Base-by-base conservation (phyloP, 2,113 vertebrate genomes). In the Scomber scombrus region DNA sequence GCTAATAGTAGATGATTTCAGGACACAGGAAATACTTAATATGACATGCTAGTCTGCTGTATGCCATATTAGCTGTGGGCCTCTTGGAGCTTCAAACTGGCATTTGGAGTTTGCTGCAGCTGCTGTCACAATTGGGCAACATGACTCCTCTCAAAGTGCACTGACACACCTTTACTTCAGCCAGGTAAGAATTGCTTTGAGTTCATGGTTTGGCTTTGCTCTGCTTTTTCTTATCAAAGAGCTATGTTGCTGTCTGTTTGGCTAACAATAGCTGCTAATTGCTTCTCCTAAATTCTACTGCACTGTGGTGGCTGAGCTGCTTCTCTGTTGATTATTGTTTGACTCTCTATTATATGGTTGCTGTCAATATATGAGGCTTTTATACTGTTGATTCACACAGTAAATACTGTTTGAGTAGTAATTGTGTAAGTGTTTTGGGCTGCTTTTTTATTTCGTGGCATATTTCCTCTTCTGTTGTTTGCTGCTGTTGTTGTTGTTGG, bases 151-250 rank as follows among this genome's bases (percentile, higher is more conserved):
- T 8, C 4, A 2, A 65, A 45, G 23, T 50, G 45, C 8, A 55
- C 16, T 11, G 2, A 57, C 46, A 49, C 3, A 40, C n/a, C 62
- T 57, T 57, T 45, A 40, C 62, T 55, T 34, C 26, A 49, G 4
- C 13, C 12, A 76, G 60, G 76, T 83, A 76, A 29, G 62, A 64
- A 21, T 4, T 0, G 1, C 2, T 16, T 16, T 67, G 23, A 46
- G 9, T 19, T 45, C 14, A 15, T 52, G 8, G 21, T 4, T 50
- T 23, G 45, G 46, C 46, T 61, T 23, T 64, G 34, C 40, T 50
- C 0, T 40, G 2, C 4, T 61, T 34, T 23, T 67, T 67, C 9
- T 64, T 26, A 51, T 23, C 5, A 12, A 16, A 31, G 15, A 34
- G 31, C 7, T 49, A 46, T 11, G 23, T 51, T 67, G 12, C 2